These are phyloP conservation scores for Myodes glareolus DNA, from an alignment of 2,113 vertebrate species.

Conservation along the genomic window DNA sequence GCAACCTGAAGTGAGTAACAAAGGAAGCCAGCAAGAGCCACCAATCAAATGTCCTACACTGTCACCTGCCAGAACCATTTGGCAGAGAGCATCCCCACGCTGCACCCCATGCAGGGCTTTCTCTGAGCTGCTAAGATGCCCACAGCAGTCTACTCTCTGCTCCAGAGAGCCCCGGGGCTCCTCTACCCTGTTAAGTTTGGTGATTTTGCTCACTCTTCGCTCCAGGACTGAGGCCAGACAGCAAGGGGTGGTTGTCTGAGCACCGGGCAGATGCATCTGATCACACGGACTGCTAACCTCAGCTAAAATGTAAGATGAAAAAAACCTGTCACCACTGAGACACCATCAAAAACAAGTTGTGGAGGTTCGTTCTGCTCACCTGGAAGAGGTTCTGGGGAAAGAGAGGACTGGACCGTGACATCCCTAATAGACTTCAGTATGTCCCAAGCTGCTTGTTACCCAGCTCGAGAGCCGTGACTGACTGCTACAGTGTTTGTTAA, in stretches of 20 bases:
- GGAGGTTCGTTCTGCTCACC: slow-evolving; percentile 74
- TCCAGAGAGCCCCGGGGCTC: not conserved
- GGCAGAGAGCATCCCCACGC: accelerated
- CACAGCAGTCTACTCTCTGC: not conserved
- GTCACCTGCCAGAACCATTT: not conserved
- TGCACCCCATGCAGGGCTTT: accelerated
- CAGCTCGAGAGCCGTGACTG: not conserved
- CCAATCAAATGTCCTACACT: not conserved
- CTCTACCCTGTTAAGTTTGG: not conserved
- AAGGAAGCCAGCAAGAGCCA: not conserved
- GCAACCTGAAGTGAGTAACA: not conserved
- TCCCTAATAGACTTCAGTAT: not conserved
- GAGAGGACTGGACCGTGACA: not conserved
- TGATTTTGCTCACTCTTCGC: not conserved
- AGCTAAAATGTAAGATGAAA: slow-evolving; percentile 47
- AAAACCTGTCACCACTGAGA: slow-evolving; percentile 75
- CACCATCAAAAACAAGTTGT: slow-evolving; percentile 68
- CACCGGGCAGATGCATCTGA: slow-evolving; percentile 72
- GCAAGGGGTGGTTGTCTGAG: slow-evolving; percentile 54
- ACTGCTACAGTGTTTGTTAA: not conserved
- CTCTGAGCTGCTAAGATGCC: not conserved
- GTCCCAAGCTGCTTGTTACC: not conserved
- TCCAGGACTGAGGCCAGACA: not conserved
- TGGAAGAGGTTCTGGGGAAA: slow-evolving; percentile 47
- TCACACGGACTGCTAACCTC: slow-evolving; percentile 78